Conservation (phyloP, 2,113 vertebrate species). For the Sisor rabdophorus region DNA sequence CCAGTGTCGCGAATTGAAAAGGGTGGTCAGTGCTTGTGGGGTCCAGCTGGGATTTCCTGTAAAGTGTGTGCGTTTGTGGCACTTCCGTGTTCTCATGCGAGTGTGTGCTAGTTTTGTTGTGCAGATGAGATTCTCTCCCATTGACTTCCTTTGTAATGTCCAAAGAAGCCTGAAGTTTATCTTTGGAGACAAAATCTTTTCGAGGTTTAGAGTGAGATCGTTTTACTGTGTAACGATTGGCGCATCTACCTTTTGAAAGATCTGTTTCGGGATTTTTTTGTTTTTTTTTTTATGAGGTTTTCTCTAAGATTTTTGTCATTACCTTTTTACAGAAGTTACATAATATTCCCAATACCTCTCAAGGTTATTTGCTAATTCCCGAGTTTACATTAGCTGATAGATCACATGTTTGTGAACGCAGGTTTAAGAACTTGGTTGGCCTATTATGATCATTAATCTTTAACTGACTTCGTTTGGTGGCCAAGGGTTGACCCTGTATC, state of each 20-base stretch:
- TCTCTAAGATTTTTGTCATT: no score
- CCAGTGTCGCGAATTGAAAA: slow-evolving; percentile 37
- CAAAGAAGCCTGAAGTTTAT: slow-evolving; percentile 1
- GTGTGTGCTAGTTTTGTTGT: slow-evolving; percentile 36
- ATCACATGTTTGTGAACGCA: neutral
- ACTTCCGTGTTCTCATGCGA: neutral
- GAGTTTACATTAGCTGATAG: neutral
- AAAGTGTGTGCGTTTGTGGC: slow-evolving; percentile 17
- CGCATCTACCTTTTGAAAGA: neutral
- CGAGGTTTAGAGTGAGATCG: neutral
- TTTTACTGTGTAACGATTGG: neutral
- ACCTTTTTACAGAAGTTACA: neutral
- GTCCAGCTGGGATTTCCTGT: slow-evolving; percentile 44
- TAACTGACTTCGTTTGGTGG: neutral
- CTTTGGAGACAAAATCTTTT: neutral
- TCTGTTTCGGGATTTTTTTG: no score
- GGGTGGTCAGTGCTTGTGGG: slow-evolving; percentile 35
- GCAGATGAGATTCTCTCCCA: slow-evolving; percentile 30
- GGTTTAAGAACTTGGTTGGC: neutral
- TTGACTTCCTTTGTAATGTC: slow-evolving; percentile 11
- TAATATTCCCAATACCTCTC: no score
- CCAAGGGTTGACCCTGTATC: no score
- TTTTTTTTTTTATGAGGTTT: no score
- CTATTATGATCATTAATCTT: neutral
- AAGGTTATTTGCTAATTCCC: neutral